Evolutionary conservation across 2,888 invertebrate genomes (phyloP), one percentile per base, ranked within the genome.

Genomic region (Dryocosmus kuriphilus): DNA sequence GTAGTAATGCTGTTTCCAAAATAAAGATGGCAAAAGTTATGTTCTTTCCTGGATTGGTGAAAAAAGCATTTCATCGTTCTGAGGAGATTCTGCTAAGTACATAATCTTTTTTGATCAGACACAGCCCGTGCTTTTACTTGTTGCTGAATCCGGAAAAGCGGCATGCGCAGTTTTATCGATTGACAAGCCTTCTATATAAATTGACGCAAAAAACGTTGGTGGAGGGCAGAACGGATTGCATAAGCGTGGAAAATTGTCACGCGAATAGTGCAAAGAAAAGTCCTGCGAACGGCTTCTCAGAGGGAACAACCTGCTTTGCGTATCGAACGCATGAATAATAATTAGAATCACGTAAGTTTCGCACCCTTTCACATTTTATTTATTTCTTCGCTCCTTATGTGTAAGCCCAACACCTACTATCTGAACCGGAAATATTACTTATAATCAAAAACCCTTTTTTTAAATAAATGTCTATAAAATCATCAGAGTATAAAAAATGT

Each of bases 91-190:
- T 75, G 46, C 24, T 32, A 79, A 76, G 77, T 67, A 41, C 16
- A 41, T 41, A 79, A 76, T 75, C 38, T 77, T 81, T 77, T 81
- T 78, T 77, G 74, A 80, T 76, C 79, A 83, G 86, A 78, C 83
- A 84, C 85, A 85, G 84, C 81, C 84, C 83, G 79, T 82, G 78
- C 81, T 79, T 79, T 86, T 87, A 90, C 91, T 91, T 91, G 91
- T 91, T 91, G 91, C 91, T 90, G 89, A 82, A 80, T 76, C 73
- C 65, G 75, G 60, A 77, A 79, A 82, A 73, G 30, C 76, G 87
- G 82, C 91, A 91, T 91, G 91, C 91, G 91, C 91, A 84, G 35
- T 82, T 89, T 83, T 91, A 91, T 91, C 89, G 91, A 91, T 88
- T 88, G 77, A 7, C 71, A 19, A 75, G 74, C 71, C 79, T 76